Evolutionary conservation across 2,888 invertebrate species (phyloP).

Genomic region (Trachelus iudaicus): DNA sequence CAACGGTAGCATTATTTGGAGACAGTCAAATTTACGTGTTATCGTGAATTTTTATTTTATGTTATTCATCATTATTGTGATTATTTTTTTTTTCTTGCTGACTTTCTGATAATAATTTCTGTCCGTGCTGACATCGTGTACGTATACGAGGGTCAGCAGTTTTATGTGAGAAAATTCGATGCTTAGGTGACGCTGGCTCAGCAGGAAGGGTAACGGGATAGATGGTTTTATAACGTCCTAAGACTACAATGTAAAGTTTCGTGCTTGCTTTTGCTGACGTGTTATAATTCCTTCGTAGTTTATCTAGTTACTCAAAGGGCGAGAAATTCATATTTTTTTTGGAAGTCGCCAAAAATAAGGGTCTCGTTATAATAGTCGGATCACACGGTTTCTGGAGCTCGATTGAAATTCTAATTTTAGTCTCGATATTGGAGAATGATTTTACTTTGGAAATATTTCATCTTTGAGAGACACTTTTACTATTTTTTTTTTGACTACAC

Average conservation of each 20-base stretch:
- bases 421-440: not conserved
- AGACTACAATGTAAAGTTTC: constrained; percentile 8
- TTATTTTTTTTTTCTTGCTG: not conserved
- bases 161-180: constrained; percentile 17
- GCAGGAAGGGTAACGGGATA: constrained; percentile 15
- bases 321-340: not conserved
- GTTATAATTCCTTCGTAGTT: not conserved
- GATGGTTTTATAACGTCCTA: not conserved
- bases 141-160: not conserved
- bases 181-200: constrained; percentile 21
- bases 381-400: not conserved
- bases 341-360: not conserved
- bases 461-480: not conserved
- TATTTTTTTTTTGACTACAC: not conserved
- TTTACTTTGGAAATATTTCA: not conserved
- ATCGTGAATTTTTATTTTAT: not conserved
- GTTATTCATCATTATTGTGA: not conserved
- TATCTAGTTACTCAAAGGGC: not conserved
- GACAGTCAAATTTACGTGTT: not conserved
- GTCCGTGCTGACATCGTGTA: not conserved
- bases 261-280: constrained; percentile 14
- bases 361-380: not conserved
- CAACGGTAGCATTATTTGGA: not conserved
- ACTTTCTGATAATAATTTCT: not conserved
- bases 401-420: not conserved